Conservation (phyloP, 2,797 vertebrate genomes). For the Dermochelys coriacea region DNA sequence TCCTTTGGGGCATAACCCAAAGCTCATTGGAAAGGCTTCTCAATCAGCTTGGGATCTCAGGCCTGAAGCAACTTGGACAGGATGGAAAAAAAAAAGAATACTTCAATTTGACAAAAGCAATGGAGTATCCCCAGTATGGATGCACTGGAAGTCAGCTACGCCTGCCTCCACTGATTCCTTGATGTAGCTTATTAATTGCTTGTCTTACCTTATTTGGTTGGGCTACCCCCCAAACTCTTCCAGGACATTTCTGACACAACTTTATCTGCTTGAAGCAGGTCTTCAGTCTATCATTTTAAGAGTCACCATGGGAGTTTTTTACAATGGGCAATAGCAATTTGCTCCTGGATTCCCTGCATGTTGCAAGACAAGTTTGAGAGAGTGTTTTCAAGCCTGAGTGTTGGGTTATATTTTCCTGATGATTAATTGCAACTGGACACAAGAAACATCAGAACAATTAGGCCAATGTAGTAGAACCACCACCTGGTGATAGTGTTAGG, state of each 20-base stretch:
- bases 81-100: rapidly evolving
- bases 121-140: not conserved
- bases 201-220: not conserved
- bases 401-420: not conserved
- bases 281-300: not conserved
- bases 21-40: not conserved
- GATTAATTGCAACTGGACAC: not conserved
- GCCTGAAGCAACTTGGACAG: not conserved
- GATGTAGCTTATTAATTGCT: not conserved
- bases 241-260: not conserved
- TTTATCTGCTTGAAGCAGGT: not conserved
- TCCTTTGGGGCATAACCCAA: not conserved
- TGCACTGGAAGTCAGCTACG: not conserved
- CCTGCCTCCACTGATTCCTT: not conserved
- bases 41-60: rapidly evolving
- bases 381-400: not conserved
- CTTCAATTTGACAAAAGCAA: not conserved
- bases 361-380: not conserved
- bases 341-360: too few relatives aligned
- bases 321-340: not conserved
- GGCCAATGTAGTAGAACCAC: not conserved
- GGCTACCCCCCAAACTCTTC: not conserved
- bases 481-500: rapidly evolving
- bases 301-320: not conserved
- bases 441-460: not conserved